Base-by-base conservation (phyloP, 2,113 vertebrate genomes). In the Daphoenositta chrysoptera region DNA sequence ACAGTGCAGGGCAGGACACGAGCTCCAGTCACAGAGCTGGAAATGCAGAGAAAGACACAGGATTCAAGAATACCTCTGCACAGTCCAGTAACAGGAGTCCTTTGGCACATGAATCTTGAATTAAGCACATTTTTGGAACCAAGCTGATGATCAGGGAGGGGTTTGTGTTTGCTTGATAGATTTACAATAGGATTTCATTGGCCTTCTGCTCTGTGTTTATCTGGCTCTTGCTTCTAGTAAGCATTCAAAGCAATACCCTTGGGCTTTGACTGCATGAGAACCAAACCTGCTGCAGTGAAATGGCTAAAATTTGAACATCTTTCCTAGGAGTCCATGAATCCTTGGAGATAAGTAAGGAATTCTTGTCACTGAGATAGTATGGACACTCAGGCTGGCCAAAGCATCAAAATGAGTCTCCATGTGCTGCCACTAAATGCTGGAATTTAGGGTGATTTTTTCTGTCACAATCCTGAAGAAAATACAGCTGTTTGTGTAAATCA, bases 211-310 rank as follows among this genome's bases (percentile, higher is more conserved):
- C 83, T 84, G 9, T 79, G 66, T 90, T 94, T 96, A 70, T 89
- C 93, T 95, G 91, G 50, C 91, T 89, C 73, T 92, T 64, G 33
- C 60, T 94, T 90, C 64, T 53, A 94, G 45, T 60, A 88, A 90
- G 39, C 39, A 83, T 70, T 94, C 71, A 83, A 65, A 94, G 66
- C 44, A 92, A 70, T 68, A 90, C 76, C 28, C 85, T 54, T 83
- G 68, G 82, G 87, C 33, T 96, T 64, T 81, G 76, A 78, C 75
- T 90, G 53, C 64, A 81, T 93, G 88, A 92, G 90, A 96, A 96
- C 37, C 47, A 90, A 93, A 89, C 47, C 63, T 73, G 68, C 47
- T 90, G 30, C 70, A 86, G 30, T 3, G 8, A 83, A 90, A 90
- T 61, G 54, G 70, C 82, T 95, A 53, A 76, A 73, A 85, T 44